phyloP scores from a whole-genome alignment of 2,888 invertebrate genomes.

The Lasioglossum calceatum region DNA sequence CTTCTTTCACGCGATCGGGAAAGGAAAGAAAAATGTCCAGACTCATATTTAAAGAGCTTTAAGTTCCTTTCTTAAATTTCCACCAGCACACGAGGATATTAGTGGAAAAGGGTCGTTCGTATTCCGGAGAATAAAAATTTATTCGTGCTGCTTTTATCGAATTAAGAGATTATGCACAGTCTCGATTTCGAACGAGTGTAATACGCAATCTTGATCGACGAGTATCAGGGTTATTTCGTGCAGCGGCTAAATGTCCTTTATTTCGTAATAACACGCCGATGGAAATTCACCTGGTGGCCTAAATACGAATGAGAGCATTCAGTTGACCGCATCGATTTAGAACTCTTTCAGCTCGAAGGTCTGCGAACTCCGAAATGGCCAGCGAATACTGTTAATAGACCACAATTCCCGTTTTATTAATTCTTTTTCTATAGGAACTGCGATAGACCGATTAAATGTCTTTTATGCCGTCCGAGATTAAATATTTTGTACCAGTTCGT shows the following conservation, averaged over 20 bases:
- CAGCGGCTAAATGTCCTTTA: background rate
- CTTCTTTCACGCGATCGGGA: background rate
- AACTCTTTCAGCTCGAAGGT: constrained; percentile 15
- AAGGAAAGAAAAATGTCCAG: background rate
- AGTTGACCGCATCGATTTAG: constrained; percentile 2
- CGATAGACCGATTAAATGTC: background rate
- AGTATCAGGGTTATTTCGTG: constrained; percentile 12
- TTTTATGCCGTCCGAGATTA: background rate
- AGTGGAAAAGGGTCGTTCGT: constrained; percentile 25
- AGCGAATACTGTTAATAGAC: background rate
- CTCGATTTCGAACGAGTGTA: constrained; percentile 36
- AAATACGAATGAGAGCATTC: constrained; percentile 1
- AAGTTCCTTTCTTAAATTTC: no score
- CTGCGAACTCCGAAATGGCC: constrained; percentile 13
- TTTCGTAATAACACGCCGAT: background rate
- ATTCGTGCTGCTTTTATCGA: constrained; percentile 59
- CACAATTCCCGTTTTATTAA: constrained; percentile 21
- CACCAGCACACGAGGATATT: no score
- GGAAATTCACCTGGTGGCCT: background rate
- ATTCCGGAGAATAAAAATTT: constrained; percentile 65
- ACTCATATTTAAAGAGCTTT: background rate
- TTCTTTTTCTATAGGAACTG: background rate
- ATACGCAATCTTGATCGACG: constrained; percentile 39
- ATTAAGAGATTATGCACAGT: constrained; percentile 62
- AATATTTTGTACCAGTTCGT: background rate